Conservation (phyloP, 2,888 invertebrate genomes). For the Harmothoe impar region DNA sequence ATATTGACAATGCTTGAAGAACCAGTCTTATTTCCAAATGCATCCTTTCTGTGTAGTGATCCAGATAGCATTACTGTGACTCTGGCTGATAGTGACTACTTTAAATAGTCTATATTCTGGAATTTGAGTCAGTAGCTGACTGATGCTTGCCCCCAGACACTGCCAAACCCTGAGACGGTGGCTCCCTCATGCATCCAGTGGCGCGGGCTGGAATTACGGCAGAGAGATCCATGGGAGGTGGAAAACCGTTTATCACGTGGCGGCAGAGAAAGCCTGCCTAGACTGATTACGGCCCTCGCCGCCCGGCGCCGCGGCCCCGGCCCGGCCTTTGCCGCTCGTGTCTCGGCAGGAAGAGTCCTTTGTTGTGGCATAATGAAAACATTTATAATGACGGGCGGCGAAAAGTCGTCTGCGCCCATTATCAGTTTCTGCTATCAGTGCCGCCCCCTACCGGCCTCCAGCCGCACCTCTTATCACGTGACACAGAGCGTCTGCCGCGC, state of each 20-base stretch:
- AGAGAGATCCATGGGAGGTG: neutral
- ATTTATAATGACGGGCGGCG: constrained; percentile 26
- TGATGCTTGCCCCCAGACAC: too few species aligned
- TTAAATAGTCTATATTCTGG: too few species aligned
- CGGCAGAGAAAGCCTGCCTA: constrained; percentile 31
- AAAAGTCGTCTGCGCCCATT: neutral
- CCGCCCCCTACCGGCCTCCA: neutral
- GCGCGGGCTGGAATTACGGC: neutral
- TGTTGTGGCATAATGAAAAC: constrained; percentile 50
- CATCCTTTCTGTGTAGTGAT: too few species aligned
- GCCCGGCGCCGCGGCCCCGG: neutral
- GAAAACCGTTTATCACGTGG: constrained; percentile 10
- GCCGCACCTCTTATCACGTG: constrained; percentile 40
- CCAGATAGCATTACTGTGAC: too few species aligned
- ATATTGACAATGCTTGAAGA: too few species aligned
- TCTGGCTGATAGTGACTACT: too few species aligned
- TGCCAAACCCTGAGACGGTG: neutral
- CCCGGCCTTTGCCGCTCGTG: neutral
- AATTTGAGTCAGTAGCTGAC: too few species aligned
- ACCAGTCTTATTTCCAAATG: too few species aligned
- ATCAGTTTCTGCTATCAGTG: constrained; percentile 37
- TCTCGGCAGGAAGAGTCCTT: neutral
- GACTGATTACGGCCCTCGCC: neutral
- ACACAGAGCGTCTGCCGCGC: constrained; percentile 21
- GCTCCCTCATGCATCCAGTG: neutral